A percentile compares a stretch with the other conserved stretches of the same genome.
Conservation (phyloP, 2,888 invertebrate genomes). For the Lissonota sp. region DNA sequence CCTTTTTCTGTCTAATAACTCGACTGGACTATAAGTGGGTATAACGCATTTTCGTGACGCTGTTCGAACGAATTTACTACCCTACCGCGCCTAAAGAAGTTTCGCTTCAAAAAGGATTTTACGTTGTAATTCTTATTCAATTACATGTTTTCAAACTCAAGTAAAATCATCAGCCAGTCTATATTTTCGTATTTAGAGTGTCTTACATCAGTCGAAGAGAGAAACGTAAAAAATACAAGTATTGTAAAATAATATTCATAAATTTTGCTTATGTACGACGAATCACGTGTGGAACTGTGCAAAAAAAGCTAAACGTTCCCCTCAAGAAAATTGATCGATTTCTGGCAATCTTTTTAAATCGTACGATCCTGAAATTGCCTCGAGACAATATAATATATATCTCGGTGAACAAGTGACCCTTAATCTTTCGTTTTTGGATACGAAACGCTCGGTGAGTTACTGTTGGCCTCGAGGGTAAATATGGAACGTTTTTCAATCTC, state of each 20-base stretch:
- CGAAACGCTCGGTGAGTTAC: conserved; percentile 9
- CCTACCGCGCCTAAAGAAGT: too few relatives aligned
- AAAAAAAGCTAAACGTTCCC: background rate
- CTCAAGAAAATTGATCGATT: background rate
- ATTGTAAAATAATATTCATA: conserved; percentile 3
- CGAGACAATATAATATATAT: background rate
- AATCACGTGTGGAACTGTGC: background rate
- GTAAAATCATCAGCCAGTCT: background rate
- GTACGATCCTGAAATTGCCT: background rate
- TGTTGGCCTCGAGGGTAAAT: conserved; percentile 44
- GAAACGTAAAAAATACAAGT: background rate
- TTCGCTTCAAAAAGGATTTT: background rate
- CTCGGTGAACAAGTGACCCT: conserved; percentile 9
- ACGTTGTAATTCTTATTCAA: too few relatives aligned
- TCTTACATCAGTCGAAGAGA: background rate
- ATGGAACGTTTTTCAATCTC: conserved; percentile 57
- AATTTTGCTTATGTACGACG: background rate
- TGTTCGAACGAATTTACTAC: too few relatives aligned
- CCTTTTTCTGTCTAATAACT: too few relatives aligned
- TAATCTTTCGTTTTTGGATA: conserved; percentile 48
- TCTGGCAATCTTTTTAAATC: conserved; percentile 19
- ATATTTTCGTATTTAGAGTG: background rate
- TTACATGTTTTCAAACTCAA: too few relatives aligned
- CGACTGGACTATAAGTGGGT: background rate
- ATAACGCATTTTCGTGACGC: too few relatives aligned